Evolutionary conservation across 2,113 vertebrate genomes (phyloP), one percentile per base, ranked within the genome.

Genomic region (Antigone vipio): DNA sequence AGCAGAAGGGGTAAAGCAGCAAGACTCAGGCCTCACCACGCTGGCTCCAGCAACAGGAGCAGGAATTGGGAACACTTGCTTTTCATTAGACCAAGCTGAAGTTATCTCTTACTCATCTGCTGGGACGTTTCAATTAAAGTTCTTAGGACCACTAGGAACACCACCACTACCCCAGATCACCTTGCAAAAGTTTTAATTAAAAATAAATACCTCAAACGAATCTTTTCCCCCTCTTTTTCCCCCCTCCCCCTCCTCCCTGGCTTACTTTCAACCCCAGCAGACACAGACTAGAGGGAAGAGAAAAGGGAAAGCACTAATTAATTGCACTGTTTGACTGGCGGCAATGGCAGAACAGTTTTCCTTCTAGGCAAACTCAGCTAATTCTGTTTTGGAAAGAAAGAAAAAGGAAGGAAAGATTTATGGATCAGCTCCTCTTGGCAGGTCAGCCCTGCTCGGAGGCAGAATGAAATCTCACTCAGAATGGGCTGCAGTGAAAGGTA

Each of bases 391-490:
- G 87, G 88, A 97, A 95, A 76, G 88, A 77, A 96, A 94, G 75
- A 78, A 94, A 95, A 94, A 93, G 88, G 91, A 94, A 97, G 92
- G 94, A 84, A 97, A 97, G 95, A 97, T 97, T 97, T 97, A 97
- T 91, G 93, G 89, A 93, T 93, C 83, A 91, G 77, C 79, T 94
- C 63, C 52, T 96, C 91, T 96, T 97, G 97, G 96, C 97, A 97
- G 67, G 77, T 68, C 73, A 88, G 80, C 60, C 86, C 77, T 15
- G 93, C 96, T 97, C 2, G 4, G 53, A 95, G 97, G 97, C 96
- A 96, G 89, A 96, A 97, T 63, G 79, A 92, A 74, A 93, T 69
- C 93, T 95, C 81, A 56, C 87, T 92, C 69, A 9, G 82, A 93
- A 97, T 13, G 47, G 56, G 55, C 88, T 94, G 88, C 81, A 80